A percentile compares a stretch with the other conserved stretches of the same genome.
Evolutionary conservation across 1,140 invertebrate genomes (phyloP).

Genomic region (Andricus grossulariae): DNA sequence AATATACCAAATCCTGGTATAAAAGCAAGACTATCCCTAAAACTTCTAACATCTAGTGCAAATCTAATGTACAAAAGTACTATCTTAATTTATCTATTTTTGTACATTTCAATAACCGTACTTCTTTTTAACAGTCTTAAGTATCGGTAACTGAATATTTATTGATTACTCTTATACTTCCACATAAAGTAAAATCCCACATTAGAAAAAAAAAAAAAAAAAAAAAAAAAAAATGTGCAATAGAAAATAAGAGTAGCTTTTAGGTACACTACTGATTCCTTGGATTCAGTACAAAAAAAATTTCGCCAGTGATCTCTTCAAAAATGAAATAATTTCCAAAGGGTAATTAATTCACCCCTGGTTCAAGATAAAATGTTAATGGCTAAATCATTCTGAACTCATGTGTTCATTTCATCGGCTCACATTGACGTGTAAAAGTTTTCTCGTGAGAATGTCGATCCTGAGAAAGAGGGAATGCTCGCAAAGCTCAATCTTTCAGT

Average conservation of each 20-base stretch:
- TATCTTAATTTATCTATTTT: slow-evolving; percentile 1
- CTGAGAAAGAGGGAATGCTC: slow-evolving; percentile 40
- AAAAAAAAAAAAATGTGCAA: slow-evolving; percentile 1
- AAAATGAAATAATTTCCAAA: background rate
- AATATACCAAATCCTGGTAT: background rate
- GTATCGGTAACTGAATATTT: slow-evolving; percentile 26
- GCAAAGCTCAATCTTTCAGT: slow-evolving; percentile 32
- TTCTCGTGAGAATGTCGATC: slow-evolving; percentile 27
- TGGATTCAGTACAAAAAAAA: slow-evolving; percentile 8
- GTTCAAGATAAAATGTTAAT: background rate
- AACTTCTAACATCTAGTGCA: background rate
- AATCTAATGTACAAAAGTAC: slow-evolving; percentile 22
- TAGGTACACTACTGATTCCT: background rate
- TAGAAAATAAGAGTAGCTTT: slow-evolving; percentile 19
- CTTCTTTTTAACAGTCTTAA: slow-evolving; percentile 30
- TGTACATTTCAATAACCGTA: slow-evolving; percentile 18
- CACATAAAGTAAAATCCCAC: background rate
- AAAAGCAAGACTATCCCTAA: background rate
- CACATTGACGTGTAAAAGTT: background rate
- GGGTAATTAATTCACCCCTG: background rate
- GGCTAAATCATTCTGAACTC: background rate
- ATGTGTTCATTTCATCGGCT: slow-evolving; percentile 4
- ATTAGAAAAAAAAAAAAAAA: too few species aligned
- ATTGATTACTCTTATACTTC: background rate
- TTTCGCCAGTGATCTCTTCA: slow-evolving; percentile 16